Evolutionary conservation across 23 tunicate genomes (phyloP).

Genomic region (Aplidium turbinatum): DNA sequence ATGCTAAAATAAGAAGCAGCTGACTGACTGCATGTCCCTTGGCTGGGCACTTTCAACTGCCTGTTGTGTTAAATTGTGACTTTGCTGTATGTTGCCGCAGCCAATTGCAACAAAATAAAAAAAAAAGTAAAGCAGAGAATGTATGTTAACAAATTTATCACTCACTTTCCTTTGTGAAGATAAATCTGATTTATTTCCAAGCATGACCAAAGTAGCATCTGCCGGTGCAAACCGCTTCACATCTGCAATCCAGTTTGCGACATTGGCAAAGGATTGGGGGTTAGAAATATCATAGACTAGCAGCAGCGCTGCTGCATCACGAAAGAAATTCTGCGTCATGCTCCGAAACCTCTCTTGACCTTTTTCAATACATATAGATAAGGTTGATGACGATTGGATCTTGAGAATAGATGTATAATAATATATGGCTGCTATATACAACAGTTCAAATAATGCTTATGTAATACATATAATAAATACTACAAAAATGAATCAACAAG

Average conservation of each 20-base stretch:
- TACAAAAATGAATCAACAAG: too few relatives aligned
- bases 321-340: constrained; percentile 82
- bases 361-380: constrained; percentile 1
- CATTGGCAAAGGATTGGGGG: constrained; percentile 68
- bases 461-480: too few relatives aligned
- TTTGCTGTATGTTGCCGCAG: background rate
- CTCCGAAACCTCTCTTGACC: constrained; percentile 93
- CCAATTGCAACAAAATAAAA: background rate
- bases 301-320: constrained; percentile 74
- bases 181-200: constrained; percentile 83
- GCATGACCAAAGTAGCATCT: constrained; percentile 51
- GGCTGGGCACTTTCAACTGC: too few relatives aligned
- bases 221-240: constrained; percentile 61
- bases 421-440: too few relatives aligned
- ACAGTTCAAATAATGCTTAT: too few relatives aligned
- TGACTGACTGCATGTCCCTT: too few relatives aligned
- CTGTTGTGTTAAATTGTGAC: too few relatives aligned
- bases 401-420: too few relatives aligned
- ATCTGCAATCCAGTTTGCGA: constrained; percentile 71
- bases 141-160: background rate
- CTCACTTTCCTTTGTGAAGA: constrained; percentile 66
- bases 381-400: too few relatives aligned
- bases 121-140: background rate
- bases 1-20: too few relatives aligned
- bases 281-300: constrained; percentile 83